phyloP scores from a whole-genome alignment of 2,888 invertebrate species.

The Onchidella celtica region DNA sequence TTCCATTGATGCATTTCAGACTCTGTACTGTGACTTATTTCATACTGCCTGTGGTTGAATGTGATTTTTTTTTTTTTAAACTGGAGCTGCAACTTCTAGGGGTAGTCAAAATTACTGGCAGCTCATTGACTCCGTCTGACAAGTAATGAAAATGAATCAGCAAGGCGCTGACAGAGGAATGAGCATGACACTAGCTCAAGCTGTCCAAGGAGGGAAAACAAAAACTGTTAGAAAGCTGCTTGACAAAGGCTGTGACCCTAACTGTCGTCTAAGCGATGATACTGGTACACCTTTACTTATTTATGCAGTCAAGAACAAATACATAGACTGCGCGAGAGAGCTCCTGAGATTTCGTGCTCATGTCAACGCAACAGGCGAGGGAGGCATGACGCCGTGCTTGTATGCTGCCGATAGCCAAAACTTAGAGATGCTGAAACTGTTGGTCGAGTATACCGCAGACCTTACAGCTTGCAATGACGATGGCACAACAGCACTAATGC shows the following conservation, averaged over 20 bases:
- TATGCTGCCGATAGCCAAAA: constrained; percentile 26
- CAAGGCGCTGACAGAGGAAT: not conserved
- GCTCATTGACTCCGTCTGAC: not conserved
- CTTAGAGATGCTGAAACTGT: not conserved
- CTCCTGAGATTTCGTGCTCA: not conserved
- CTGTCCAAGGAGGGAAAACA: not conserved
- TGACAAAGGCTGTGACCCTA: constrained; percentile 6
- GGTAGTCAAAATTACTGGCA: not conserved
- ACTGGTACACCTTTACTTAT: not conserved
- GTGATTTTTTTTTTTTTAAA: too few species aligned
- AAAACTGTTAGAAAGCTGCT: not conserved
- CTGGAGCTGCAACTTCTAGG: too few species aligned
- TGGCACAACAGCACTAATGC: constrained; percentile 15
- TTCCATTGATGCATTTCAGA: too few species aligned
- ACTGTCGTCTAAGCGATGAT: constrained; percentile 1
- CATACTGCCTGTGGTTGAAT: too few species aligned
- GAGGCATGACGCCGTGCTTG: constrained; percentile 13
- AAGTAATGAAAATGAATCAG: not conserved
- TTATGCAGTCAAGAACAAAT: not conserved
- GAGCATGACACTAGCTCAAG: constrained; percentile 2
- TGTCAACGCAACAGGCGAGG: not conserved
- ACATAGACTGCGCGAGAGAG: not conserved
- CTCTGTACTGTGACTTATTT: too few species aligned
- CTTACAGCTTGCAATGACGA: not conserved
- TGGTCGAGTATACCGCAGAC: not conserved